Evolutionary conservation across 2,888 invertebrate species (phyloP).

Genomic region (Acheta domesticus): DNA sequence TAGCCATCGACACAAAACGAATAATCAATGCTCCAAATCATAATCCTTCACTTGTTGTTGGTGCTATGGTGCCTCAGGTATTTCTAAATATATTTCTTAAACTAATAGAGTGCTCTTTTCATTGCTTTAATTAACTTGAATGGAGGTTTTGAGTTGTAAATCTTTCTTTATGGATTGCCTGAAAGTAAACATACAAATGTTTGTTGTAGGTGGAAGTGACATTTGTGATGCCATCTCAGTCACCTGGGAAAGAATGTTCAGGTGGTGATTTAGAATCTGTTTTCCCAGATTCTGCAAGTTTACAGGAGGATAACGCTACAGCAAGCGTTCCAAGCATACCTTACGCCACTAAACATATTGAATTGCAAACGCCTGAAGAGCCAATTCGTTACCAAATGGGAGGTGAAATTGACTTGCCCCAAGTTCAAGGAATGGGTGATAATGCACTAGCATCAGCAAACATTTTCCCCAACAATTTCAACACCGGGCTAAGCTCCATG

Average conservation of each 20-base stretch:
- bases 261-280: conserved; percentile 81
- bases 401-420: neutral
- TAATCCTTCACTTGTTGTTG: conserved; percentile 58
- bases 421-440: neutral
- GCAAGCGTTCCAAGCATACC: neutral
- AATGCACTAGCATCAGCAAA: neutral
- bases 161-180: too few species aligned
- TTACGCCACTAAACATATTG: neutral
- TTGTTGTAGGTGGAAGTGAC: conserved; percentile 64
- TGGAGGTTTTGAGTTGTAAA: too few species aligned
- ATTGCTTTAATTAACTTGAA: too few species aligned
- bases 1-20: conserved; percentile 72
- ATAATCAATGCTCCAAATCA: conserved; percentile 52
- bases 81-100: neutral
- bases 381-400: neutral
- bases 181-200: neutral
- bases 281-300: conserved; percentile 79
- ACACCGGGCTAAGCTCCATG: conserved; percentile 50
- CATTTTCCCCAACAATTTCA: conserved; percentile 31
- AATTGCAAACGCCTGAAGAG: neutral
- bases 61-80: conserved; percentile 75
- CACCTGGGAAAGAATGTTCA: conserved; percentile 81
- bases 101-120: too few species aligned
- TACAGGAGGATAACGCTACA: conserved; percentile 61
- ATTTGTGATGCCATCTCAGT: conserved; percentile 79